Base-by-base conservation (phyloP, 1,140 invertebrate species). In the Heliconius hewitsoni region DNA sequence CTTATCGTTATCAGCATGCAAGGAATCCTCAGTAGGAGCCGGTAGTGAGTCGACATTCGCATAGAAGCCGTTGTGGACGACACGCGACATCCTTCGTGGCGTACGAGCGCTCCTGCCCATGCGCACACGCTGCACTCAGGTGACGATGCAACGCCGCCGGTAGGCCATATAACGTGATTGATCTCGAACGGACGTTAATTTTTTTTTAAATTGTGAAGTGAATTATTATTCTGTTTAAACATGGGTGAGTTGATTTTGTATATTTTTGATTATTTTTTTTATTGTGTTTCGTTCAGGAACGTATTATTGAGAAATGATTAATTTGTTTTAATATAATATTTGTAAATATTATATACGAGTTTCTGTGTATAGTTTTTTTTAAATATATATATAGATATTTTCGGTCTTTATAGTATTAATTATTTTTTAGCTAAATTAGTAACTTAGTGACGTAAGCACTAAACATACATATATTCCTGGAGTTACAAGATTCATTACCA, bases 1-100 rank as follows among this genome's bases (percentile, higher is more conserved):
- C 87, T 92, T 92, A 91, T 89, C 88, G 85, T 90, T 93, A 94
- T 93, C 91, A 90, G 83, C 79, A 79, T 86, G 87, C 88, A 90
- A 94, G 89, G 90, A 91, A 89, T 93, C 90, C 88, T 93, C 86
- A 76, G 82, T 77, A 82, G 81, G 81, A 78, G 84, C 75, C 86
- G 89, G 88, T 86, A 87, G 84, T 84, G 73, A 84, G 74, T 75
- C 81, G 84, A 84, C 92, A 94, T 93, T 94, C 90, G 91, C 91
- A 89, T 86, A 86, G 87, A 90, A 94, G 92, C 91, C 92, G 91
- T 84, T 83, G 89, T 82, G 86, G 89, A 88, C 89, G 86, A 71
- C 90, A 92, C 91, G 92, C 90, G 92, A 85, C 83, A 91, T 88
- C 91, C 88, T 91, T 89, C 88, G 89, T 85, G 55, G 81, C 76